Conservation (phyloP, 2,113 vertebrate genomes). For the Pogonocichla stellata region DNA sequence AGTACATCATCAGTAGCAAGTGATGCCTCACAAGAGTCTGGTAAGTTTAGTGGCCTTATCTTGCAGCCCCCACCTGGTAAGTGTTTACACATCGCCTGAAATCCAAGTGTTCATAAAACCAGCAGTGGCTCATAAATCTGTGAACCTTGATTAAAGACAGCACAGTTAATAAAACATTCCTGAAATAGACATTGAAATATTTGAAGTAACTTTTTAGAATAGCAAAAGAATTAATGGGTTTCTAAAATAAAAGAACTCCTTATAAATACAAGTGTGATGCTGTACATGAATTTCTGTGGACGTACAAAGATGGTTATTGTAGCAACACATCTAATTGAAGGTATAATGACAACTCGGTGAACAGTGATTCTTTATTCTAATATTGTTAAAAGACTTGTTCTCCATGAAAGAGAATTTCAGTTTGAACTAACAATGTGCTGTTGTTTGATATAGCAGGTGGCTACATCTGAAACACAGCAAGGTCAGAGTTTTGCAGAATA, state of each 20-base stretch:
- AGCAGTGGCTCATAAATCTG: not conserved
- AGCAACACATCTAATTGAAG: not conserved
- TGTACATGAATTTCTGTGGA: not conserved
- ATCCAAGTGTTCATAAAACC: not conserved
- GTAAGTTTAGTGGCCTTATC: not conserved
- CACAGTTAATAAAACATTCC: not conserved
- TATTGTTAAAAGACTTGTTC: not conserved
- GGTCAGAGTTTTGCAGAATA: not conserved
- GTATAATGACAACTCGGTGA: not conserved
- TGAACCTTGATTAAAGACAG: not conserved
- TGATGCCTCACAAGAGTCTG: not conserved
- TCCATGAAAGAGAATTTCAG: not conserved
- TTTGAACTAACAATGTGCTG: not conserved
- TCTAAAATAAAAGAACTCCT: not conserved
- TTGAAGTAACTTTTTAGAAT: not conserved
- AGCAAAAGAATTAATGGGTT: not conserved
- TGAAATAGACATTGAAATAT: not conserved
- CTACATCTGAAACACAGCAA: not conserved
- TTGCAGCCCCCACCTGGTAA: not conserved
- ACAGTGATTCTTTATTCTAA: not conserved
- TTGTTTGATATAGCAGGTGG: not conserved
- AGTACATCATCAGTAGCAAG: constrained; percentile 28
- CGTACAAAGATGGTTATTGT: not conserved
- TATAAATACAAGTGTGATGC: not conserved
- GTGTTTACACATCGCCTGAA: not conserved